Conservation (phyloP, 2,113 vertebrate species). For the Ranitomeya variabilis region DNA sequence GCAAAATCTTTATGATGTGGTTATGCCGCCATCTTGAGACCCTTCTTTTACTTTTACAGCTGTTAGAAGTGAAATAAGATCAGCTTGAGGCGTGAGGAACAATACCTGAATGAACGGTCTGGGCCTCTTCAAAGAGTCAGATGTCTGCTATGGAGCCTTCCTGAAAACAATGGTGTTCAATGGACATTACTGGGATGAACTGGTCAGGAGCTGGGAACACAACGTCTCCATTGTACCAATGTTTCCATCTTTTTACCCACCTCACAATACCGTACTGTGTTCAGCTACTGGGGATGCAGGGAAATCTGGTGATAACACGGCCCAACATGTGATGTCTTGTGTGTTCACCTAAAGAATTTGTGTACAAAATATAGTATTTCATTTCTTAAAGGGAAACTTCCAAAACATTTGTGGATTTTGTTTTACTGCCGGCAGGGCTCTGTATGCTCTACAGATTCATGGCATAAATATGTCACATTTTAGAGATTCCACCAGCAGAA, state of each 20-base stretch:
- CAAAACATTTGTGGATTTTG: background rate
- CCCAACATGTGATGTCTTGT: conserved; percentile 9
- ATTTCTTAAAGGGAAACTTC: background rate
- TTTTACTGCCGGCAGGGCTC: background rate
- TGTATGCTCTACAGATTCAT: background rate
- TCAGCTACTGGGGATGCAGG: background rate
- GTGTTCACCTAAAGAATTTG: background rate
- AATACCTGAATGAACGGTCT: background rate
- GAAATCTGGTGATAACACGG: background rate
- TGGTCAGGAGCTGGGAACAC: conserved; percentile 14
- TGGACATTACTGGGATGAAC: background rate
- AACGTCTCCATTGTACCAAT: conserved; percentile 2
- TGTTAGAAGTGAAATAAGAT: background rate
- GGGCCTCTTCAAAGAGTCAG: background rate
- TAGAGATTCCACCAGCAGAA: no score
- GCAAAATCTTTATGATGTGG: no score
- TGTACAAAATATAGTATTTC: background rate
- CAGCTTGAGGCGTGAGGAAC: background rate
- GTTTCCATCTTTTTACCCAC: background rate
- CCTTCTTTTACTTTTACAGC: background rate
- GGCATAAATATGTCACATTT: background rate
- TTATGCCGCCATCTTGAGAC: background rate
- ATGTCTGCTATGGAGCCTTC: background rate
- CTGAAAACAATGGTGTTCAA: background rate
- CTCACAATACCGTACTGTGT: conserved; percentile 17